Evolutionary conservation across 2,113 vertebrate species (phyloP).

Genomic region (Lamprotornis superbus): DNA sequence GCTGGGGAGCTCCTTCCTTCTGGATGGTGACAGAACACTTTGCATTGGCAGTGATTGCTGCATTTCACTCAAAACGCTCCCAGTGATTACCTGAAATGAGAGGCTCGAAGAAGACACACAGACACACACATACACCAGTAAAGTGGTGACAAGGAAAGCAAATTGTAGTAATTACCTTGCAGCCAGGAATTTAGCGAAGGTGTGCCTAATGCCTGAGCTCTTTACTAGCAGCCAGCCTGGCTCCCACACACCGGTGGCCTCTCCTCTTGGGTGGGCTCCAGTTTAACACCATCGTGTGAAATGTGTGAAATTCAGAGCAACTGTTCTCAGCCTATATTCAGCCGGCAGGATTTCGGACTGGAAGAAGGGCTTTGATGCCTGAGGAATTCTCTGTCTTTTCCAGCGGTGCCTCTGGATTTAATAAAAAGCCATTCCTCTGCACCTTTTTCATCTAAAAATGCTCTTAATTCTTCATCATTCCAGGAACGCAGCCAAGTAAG

Average conservation of each 20-base stretch:
- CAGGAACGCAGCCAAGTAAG: neutral
- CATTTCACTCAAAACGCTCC: neutral
- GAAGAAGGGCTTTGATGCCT: neutral
- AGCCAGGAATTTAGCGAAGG: conserved; percentile 13
- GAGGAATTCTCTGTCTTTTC: neutral
- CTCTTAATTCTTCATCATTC: neutral
- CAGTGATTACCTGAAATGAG: neutral
- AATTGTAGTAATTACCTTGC: neutral
- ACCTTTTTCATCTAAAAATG: neutral
- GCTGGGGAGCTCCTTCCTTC: neutral
- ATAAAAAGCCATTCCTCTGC: neutral
- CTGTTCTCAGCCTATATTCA: neutral
- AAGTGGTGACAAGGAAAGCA: neutral
- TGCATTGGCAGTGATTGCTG: neutral
- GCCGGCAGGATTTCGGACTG: neutral
- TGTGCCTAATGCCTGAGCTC: conserved; percentile 1
- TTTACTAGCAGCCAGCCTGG: neutral
- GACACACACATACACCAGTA: neutral
- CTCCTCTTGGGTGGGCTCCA: conserved; percentile 36
- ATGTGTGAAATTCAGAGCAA: neutral
- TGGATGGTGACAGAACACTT: neutral
- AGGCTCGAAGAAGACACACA: neutral
- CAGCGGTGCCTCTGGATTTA: neutral
- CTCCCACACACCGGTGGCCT: neutral
- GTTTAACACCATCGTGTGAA: neutral